phyloP scores from a whole-genome alignment of 2,113 vertebrate genomes.

The Oryzias woworae region DNA sequence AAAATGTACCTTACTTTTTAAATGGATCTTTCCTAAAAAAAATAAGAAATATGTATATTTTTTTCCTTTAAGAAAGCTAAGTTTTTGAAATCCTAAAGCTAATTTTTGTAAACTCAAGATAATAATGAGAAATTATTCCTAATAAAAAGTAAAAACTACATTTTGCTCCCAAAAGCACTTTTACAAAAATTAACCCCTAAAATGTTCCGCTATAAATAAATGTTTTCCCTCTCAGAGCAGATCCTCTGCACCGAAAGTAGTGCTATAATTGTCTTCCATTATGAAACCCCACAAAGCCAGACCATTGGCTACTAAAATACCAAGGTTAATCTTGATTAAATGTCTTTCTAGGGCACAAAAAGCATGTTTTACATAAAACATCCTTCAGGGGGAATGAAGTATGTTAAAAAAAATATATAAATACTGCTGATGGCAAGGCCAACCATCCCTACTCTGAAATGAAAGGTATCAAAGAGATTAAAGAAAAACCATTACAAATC shows the following conservation, averaged over 20 bases:
- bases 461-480: slow-evolving; percentile 66
- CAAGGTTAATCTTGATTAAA: slow-evolving; percentile 78
- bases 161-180: slow-evolving; percentile 17
- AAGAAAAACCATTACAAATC: slow-evolving; percentile 69
- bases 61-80: neutral
- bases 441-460: slow-evolving; percentile 63
- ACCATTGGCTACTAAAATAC: slow-evolving; percentile 72
- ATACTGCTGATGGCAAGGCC: slow-evolving; percentile 72
- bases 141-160: slow-evolving; percentile 7
- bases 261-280: slow-evolving; percentile 70
- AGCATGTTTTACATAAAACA: slow-evolving; percentile 76
- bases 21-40: slow-evolving; percentile 4
- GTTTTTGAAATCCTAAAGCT: neutral
- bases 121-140: neutral
- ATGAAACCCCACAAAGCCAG: slow-evolving; percentile 66
- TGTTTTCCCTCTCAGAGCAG: slow-evolving; percentile 43
- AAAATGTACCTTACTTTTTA: neutral
- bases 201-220: slow-evolving; percentile 39
- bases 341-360: slow-evolving; percentile 65
- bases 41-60: neutral
- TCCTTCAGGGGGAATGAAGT: slow-evolving; percentile 62
- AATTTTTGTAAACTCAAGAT: slow-evolving; percentile 2
- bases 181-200: slow-evolving; percentile 37
- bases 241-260: slow-evolving; percentile 52
- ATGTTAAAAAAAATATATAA: slow-evolving; percentile 54